phyloP scores from a whole-genome alignment of 2,113 vertebrate genomes.

The Nothoprocta perdicaria region DNA sequence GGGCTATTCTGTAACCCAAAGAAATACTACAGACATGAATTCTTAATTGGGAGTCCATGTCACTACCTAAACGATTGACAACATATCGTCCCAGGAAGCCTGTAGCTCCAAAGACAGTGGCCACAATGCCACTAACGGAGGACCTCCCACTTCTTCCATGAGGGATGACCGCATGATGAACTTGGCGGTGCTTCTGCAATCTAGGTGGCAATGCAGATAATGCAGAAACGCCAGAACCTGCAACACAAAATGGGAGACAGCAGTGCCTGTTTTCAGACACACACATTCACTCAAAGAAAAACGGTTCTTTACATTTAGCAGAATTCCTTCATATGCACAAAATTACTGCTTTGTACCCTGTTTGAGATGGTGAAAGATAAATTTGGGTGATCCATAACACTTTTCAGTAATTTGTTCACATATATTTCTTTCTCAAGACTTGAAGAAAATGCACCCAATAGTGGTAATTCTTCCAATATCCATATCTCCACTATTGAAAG shows the following conservation, averaged over 20 bases:
- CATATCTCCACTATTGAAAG: not conserved
- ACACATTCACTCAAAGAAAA: too few species aligned
- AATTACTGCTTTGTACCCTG: too few species aligned
- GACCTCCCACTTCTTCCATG: conserved; percentile 91
- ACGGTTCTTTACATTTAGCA: too few species aligned
- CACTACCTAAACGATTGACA: conserved; percentile 89
- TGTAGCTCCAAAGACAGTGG: conserved; percentile 95
- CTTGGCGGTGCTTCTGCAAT: conserved; percentile 76
- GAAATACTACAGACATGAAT: accelerated
- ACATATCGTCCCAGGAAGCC: conserved; percentile 95
- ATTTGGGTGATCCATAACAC: too few species aligned
- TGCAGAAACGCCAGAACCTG: conserved; percentile 77
- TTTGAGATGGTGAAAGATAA: too few species aligned
- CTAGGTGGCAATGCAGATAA: conserved; percentile 67
- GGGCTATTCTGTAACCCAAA: not conserved
- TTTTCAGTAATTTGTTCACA: too few species aligned
- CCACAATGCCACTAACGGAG: conserved; percentile 91
- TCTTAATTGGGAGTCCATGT: not conserved
- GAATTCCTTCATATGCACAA: too few species aligned
- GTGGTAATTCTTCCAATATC: too few species aligned
- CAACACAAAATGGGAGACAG: not conserved
- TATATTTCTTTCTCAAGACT: not conserved
- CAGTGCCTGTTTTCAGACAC: not conserved
- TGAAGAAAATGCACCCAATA: not conserved
- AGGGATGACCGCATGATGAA: conserved; percentile 87